phyloP scores from a whole-genome alignment of 2,888 invertebrate genomes.

The Portevinia maculata region DNA sequence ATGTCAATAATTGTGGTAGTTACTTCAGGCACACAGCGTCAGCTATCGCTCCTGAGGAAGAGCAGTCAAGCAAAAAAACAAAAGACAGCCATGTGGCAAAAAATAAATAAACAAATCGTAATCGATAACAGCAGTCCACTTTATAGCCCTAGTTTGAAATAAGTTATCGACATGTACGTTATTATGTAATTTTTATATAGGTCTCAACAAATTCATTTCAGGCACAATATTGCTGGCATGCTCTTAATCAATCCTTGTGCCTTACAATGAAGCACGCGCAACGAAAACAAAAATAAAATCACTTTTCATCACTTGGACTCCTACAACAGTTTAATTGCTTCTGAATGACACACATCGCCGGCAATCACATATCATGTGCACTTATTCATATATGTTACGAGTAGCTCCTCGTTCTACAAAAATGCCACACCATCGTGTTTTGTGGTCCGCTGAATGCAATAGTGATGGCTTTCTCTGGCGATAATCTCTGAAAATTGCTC shows the following conservation, averaged over 20 bases:
- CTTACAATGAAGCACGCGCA: constrained; percentile 17
- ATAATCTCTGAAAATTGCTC: constrained; percentile 10
- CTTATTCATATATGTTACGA: neutral
- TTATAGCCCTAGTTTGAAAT: too few species aligned
- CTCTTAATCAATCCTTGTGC: constrained; percentile 29
- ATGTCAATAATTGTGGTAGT: constrained; percentile 23
- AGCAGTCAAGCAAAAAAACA: too few species aligned
- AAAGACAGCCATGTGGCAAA: too few species aligned
- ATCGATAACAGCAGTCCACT: too few species aligned
- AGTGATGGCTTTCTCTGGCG: constrained; percentile 32
- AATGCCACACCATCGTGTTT: neutral
- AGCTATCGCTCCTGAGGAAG: too few species aligned
- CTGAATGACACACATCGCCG: constrained; percentile 44
- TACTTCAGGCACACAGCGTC: constrained; percentile 9
- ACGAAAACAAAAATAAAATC: constrained; percentile 26
- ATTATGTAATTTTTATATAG: too few species aligned
- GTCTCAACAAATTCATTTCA: too few species aligned
- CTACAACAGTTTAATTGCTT: constrained; percentile 33
- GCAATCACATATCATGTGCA: constrained; percentile 34
- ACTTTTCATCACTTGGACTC: constrained; percentile 20
- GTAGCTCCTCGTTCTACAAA: neutral
- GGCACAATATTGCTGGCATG: neutral
- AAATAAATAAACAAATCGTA: too few species aligned
- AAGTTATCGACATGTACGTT: too few species aligned
- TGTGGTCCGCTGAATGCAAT: constrained; percentile 33